Conservation (phyloP, 2,113 vertebrate species). For the Rhinoderma darwinii region DNA sequence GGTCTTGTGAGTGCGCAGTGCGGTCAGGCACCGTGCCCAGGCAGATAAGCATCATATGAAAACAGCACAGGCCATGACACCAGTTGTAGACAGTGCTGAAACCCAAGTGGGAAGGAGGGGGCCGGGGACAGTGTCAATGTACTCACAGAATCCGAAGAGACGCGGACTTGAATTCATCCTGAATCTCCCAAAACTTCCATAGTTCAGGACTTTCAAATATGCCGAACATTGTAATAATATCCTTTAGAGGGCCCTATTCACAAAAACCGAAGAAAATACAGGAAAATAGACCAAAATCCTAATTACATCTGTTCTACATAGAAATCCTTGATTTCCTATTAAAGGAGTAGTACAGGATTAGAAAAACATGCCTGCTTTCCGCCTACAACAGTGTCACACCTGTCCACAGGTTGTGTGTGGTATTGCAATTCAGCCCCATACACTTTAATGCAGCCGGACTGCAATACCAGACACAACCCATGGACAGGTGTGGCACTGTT, state of each 20-base stretch:
- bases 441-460: too few relatives aligned
- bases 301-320: too few relatives aligned
- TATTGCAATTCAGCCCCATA: too few relatives aligned
- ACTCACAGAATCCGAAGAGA: not conserved
- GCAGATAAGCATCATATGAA: constrained; percentile 54
- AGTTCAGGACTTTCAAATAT: not conserved
- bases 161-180: not conserved
- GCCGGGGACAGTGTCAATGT: not conserved
- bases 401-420: too few relatives aligned
- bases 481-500: too few relatives aligned
- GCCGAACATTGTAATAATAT: not conserved
- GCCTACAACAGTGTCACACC: too few relatives aligned
- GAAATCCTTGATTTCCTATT: too few relatives aligned
- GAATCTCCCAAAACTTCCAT: not conserved
- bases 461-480: too few relatives aligned
- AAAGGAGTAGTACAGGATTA: too few relatives aligned
- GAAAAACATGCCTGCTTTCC: too few relatives aligned
- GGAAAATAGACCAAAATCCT: too few relatives aligned
- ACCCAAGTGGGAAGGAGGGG: not conserved
- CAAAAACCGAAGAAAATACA: not conserved
- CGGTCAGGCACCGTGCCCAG: constrained; percentile 53
- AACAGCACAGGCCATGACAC: constrained; percentile 42
- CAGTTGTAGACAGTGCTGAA: constrained; percentile 29
- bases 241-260: not conserved
- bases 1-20: constrained; percentile 12